A percentile compares a stretch with the other conserved stretches of the same genome.
These are phyloP conservation scores for Daphoenositta chrysoptera DNA, from an alignment of 2,113 vertebrate genomes.

Conservation along the genomic window DNA sequence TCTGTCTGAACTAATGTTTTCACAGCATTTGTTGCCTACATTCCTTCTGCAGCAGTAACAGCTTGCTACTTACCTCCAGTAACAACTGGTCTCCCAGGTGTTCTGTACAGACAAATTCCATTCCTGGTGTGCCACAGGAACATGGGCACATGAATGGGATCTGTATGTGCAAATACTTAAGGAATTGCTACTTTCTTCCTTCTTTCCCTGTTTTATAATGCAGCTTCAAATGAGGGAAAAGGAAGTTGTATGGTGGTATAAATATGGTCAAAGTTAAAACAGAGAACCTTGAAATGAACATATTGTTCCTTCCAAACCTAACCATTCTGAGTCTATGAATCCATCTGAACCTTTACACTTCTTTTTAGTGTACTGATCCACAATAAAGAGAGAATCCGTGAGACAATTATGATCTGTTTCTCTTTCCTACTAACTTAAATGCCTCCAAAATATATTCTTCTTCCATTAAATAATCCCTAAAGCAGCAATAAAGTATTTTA, in stretches of 20 bases:
- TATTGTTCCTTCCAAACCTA: neutral
- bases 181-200: neutral
- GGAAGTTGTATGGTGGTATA: neutral
- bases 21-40: neutral
- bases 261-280: neutral
- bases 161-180: neutral
- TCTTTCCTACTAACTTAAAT: neutral
- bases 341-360: neutral
- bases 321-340: neutral
- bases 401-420: neutral
- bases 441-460: neutral
- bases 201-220: neutral
- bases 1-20: neutral
- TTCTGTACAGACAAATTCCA: conserved; percentile 4
- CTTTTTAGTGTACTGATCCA: neutral
- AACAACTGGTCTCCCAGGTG: neutral
- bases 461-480: neutral
- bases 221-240: neutral
- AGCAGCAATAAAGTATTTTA: neutral
- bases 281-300: neutral
- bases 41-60: neutral
- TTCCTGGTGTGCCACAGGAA: neutral
- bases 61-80: neutral
- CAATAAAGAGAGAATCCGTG: neutral
- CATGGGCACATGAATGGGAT: neutral